phyloP scores from a whole-genome alignment of 2,888 invertebrate species.

The Unio delphinus region DNA sequence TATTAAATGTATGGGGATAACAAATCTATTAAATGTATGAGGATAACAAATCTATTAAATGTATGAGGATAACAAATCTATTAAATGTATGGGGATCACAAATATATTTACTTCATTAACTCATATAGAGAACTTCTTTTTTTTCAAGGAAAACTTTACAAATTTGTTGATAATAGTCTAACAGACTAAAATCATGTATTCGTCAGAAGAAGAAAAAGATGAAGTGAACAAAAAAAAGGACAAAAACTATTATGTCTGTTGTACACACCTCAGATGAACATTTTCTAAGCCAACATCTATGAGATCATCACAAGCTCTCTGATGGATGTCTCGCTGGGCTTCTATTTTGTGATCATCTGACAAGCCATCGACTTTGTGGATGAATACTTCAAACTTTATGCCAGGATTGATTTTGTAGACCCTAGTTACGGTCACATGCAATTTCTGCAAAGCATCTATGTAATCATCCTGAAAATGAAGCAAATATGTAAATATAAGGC shows the following conservation, averaged over 20 bases:
- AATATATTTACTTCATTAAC: too few species aligned
- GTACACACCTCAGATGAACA: conserved; percentile 64
- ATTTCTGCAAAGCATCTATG: conserved; percentile 92
- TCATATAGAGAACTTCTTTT: too few species aligned
- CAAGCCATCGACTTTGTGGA: conserved; percentile 99
- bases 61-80: too few species aligned
- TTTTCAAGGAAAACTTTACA: too few species aligned
- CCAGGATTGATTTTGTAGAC: conserved; percentile 95
- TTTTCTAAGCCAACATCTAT: conserved; percentile 82
- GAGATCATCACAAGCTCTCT: conserved; percentile 94
- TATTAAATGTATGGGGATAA: too few species aligned
- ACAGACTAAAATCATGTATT: too few species aligned
- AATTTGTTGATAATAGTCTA: too few species aligned
- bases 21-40: too few species aligned
- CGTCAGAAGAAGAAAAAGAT: conserved; percentile 9
- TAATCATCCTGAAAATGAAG: conserved; percentile 86
- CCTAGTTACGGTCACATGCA: conserved; percentile 93
- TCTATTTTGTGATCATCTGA: conserved; percentile 99
- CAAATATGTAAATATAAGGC: too few species aligned
- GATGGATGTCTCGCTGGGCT: conserved; percentile 97
- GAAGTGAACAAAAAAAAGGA: neutral
- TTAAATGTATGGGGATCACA: too few species aligned
- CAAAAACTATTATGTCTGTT: neutral
- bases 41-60: too few species aligned
- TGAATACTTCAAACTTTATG: conserved; percentile 97